Evolutionary conservation across 2,113 vertebrate genomes (phyloP), one percentile per base, ranked within the genome.

Genomic region (Menidia beryllina): DNA sequence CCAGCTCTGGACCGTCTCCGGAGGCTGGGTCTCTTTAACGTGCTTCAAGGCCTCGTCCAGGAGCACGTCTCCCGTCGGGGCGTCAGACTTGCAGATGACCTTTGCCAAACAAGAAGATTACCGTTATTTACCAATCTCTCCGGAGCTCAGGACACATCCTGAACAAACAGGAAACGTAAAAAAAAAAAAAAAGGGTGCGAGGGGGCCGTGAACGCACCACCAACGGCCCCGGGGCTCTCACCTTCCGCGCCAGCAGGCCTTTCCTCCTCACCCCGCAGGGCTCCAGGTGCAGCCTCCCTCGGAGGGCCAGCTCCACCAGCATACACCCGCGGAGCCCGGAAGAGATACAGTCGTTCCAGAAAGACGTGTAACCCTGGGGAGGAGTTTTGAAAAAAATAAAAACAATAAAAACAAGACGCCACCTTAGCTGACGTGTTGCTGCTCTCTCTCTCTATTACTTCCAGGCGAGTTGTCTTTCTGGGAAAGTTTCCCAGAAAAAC

Each of bases 301-400:
- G 88, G 70, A 99, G 90, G 7, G 96, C 96, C 92, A 99, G 86
- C 86, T 99, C 98, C 0, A 99, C 97, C 72, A 99, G 90, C 98
- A 99, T 99, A 67, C 98, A 99, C 34, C 98, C 98, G 39, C 98
- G 96, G 39, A 99, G 92, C 2, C 98, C 98, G 9, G 97, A 99
- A 2, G 97, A 98, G 90, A 99, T 99, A 88, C 97, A 99, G 77
- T 99, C 98, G 68, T 99, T 99, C 98, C 98, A 99, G 90, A 99
- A 99, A 0, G 97, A 99, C 24, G 98, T 99, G 89, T 99, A 99
- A 67, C 98, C 98, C 97, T 99, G 84, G 1, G n/a, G 25, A 24
- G 49, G 34, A 54, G 34, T n/a, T n/a, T n/a, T n/a, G n/a, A n/a
- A 7, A 27, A 19, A 38, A 13, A 30, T 12, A 14, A 1, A 54